Percentiles rank a stretch among this genome's conserved stretches.
Conservation (phyloP, 2,113 vertebrate species). For the Entelurus aequoreus region DNA sequence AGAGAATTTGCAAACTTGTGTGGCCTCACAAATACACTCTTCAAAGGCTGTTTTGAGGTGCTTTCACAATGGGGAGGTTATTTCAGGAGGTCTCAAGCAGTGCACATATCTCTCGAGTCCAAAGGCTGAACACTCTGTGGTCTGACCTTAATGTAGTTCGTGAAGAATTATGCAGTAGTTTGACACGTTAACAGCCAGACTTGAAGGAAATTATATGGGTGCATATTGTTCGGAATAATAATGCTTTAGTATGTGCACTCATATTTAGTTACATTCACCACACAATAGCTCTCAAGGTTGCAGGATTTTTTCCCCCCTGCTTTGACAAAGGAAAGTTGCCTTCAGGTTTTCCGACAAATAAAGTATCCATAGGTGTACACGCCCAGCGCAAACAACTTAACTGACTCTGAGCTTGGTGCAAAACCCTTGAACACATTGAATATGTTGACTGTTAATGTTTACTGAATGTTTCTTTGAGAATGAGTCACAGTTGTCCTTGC, state of each 20-base stretch:
- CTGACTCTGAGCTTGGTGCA: background rate
- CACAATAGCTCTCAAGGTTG: too few species aligned
- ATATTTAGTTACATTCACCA: too few species aligned
- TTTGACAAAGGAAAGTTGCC: background rate
- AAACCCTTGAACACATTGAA: background rate
- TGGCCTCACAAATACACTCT: constrained; percentile 17
- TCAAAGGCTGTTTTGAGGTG: constrained; percentile 53
- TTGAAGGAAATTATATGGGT: background rate
- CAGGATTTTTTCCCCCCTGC: too few species aligned
- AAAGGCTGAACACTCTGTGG: constrained; percentile 22
- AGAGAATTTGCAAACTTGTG: constrained; percentile 19
- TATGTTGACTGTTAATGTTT: constrained; percentile 3
- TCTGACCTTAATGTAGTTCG: too few species aligned
- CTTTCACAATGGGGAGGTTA: constrained; percentile 51
- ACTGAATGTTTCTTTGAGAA: background rate
- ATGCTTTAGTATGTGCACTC: too few species aligned
- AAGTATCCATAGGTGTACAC: constrained; percentile 6
- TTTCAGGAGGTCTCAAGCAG: constrained; percentile 56
- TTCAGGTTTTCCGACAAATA: constrained; percentile 4
- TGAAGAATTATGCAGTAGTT: background rate
- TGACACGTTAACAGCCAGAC: background rate
- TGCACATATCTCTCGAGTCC: constrained; percentile 26
- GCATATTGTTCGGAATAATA: too few species aligned
- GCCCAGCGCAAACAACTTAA: constrained; percentile 8
- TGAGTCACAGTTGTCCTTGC: background rate